Evolutionary conservation across 2,888 invertebrate species (phyloP).

Genomic region (Portevinia maculata): DNA sequence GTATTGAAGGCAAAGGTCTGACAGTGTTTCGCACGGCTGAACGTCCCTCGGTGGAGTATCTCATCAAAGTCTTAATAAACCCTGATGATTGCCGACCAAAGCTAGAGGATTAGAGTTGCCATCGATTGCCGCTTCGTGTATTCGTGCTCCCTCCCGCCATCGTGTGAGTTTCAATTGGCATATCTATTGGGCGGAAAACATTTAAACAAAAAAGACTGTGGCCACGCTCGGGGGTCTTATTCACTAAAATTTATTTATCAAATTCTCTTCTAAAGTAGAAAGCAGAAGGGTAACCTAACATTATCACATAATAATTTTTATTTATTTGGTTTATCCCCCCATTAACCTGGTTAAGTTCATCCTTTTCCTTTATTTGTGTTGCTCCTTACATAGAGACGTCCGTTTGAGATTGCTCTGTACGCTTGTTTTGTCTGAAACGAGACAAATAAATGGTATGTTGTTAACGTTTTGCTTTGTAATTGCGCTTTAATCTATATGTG

Average conservation of each 20-base stretch:
- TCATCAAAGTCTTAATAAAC: slow-evolving; percentile 83
- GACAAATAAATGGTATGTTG: slow-evolving; percentile 47
- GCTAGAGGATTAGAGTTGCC: slow-evolving; percentile 41
- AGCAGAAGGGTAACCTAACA: slow-evolving; percentile 43
- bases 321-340: slow-evolving; percentile 61
- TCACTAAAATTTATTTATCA: slow-evolving; percentile 50
- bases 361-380: slow-evolving; percentile 13
- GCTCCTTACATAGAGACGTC: slow-evolving; percentile 48
- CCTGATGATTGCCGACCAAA: slow-evolving; percentile 78
- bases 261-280: slow-evolving; percentile 42
- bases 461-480: slow-evolving; percentile 38
- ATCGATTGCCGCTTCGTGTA: background rate
- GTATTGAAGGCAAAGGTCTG: slow-evolving; percentile 83
- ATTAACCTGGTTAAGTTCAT: slow-evolving; percentile 33
- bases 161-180: slow-evolving; percentile 52
- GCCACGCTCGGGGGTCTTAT: slow-evolving; percentile 46
- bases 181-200: slow-evolving; percentile 21
- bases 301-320: slow-evolving; percentile 61
- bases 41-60: slow-evolving; percentile 84
- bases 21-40: slow-evolving; percentile 83
- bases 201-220: slow-evolving; percentile 58
- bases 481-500: slow-evolving; percentile 39
- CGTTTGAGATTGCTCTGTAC: slow-evolving; percentile 62
- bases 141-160: background rate
- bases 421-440: slow-evolving; percentile 46